A percentile compares a stretch with the other conserved stretches of the same genome.
Evolutionary conservation across 1,140 invertebrate genomes (phyloP).

Genomic region (Drosophila albomicans): DNA sequence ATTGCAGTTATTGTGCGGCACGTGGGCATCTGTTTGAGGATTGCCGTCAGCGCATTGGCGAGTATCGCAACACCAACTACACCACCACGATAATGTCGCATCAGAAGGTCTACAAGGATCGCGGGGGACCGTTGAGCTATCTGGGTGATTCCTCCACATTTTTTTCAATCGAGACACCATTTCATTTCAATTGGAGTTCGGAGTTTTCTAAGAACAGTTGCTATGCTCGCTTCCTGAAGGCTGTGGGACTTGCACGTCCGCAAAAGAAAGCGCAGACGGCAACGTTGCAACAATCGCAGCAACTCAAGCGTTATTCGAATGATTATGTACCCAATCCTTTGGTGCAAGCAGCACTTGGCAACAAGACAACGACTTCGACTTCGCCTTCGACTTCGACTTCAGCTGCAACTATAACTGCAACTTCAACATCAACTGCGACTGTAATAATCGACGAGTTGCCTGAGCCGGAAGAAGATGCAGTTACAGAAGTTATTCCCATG

Average conservation of each 20-base stretch:
- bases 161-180: conserved; percentile 46
- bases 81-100: conserved; percentile 64
- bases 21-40: conserved; percentile 87
- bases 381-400: not conserved
- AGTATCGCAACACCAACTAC: conserved; percentile 56
- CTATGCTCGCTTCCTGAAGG: conserved; percentile 69
- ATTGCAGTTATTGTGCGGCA: conserved; percentile 88
- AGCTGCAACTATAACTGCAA: no score
- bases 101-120: conserved; percentile 72
- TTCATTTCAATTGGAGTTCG: conserved; percentile 61
- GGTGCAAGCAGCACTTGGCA: conserved; percentile 37
- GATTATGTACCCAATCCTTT: conserved; percentile 62
- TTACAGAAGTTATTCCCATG: not conserved
- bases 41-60: conserved; percentile 80
- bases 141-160: conserved; percentile 25
- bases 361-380: not conserved
- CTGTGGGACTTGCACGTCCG: conserved; percentile 40
- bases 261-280: conserved; percentile 21
- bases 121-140: conserved; percentile 36
- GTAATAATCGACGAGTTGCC: conserved; percentile 4
- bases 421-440: not conserved
- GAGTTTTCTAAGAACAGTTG: conserved; percentile 56
- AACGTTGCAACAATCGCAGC: not conserved
- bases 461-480: not conserved
- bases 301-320: conserved; percentile 30